Base-by-base conservation (phyloP, 2,888 invertebrate genomes). In the Petrolisthes manimaculis region DNA sequence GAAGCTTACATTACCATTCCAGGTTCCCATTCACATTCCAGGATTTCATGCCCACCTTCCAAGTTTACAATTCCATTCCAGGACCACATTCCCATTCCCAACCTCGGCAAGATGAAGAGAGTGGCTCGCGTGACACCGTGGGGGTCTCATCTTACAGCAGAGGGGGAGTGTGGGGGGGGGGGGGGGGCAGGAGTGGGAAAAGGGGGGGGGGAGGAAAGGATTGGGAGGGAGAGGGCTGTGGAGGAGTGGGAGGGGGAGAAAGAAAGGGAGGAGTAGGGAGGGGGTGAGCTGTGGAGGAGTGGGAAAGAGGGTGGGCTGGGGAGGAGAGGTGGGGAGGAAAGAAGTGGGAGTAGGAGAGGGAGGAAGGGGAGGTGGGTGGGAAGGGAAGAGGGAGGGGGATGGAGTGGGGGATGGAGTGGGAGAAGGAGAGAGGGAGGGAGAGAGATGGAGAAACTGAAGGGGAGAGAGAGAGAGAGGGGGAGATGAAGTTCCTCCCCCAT, bases 221-320 rank as follows among this genome's bases (percentile, higher is more conserved):
- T 37, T n/a, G 79, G 54, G 79, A 79, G 4, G n/a, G 8, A 2
- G 8, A n/a, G 53, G 82, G 18, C 51, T n/a, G 69, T 18, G 53
- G 53, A 53, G 53, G 37, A 53, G 74, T 24, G 75, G 55, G 83
- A 75, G 55, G 55, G 83, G 24, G 74, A 75, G n/a, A 75, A 54
- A 71, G 83, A 71, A 53, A 53, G 53, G 71, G 71, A 71, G 71
- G 71, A 71, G 53, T 53, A 56, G 54, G 71, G 18, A 53, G 18
- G 55, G 82, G 37, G 67, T 18, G 37, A 61, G 81, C 12, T 12
- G 67, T 9, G 61, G 61, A 51, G 53, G 56, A 56, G 24, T 18
- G 51, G 37, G 37, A 37, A 37, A 2, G 37, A 2, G 12, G 67
- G 67, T 67, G 77, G 21, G 21, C 8, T 9, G 21, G 21, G 81